A percentile compares a stretch with the other conserved stretches of the same genome.
Conservation (phyloP, 2,113 vertebrate genomes). For the Eretmochelys imbricata region DNA sequence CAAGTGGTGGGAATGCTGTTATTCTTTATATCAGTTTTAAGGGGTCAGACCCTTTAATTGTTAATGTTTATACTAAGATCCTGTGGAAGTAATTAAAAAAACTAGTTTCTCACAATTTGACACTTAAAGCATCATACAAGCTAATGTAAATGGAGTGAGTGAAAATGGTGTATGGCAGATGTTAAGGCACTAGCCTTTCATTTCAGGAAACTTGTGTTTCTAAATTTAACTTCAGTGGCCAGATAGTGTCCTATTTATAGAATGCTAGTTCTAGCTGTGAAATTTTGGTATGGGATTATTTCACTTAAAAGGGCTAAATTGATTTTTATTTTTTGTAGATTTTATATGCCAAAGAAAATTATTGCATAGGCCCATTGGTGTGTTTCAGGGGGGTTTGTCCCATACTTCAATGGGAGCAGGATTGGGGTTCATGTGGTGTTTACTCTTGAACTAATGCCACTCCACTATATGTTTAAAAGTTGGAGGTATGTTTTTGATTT, state of each 20-base stretch:
- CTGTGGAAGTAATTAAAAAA: not conserved
- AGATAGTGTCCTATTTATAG: rapidly evolving
- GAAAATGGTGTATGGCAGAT: not conserved
- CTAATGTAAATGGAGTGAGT: not conserved
- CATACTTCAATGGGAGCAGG: not conserved
- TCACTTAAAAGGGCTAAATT: not conserved
- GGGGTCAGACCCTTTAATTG: not conserved
- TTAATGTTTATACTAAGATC: not conserved
- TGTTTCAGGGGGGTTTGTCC: not conserved
- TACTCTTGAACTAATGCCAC: not conserved
- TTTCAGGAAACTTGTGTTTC: not conserved
- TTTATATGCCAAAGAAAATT: not conserved
- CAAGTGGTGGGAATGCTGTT: not conserved
- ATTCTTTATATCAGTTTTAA: not conserved
- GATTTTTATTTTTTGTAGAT: not conserved
- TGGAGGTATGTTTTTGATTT: not conserved
- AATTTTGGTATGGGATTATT: not conserved
- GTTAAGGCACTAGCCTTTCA: not conserved
- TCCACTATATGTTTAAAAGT: not conserved
- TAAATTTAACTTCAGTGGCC: not conserved
- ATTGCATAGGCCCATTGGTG: not conserved
- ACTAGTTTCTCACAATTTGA: not conserved
- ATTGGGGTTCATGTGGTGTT: not conserved
- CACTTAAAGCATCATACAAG: not conserved
- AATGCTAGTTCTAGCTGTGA: not conserved